Evolutionary conservation across 2,888 invertebrate species (phyloP), one percentile per base, ranked within the genome.

Genomic region (Heliconius cydno): DNA sequence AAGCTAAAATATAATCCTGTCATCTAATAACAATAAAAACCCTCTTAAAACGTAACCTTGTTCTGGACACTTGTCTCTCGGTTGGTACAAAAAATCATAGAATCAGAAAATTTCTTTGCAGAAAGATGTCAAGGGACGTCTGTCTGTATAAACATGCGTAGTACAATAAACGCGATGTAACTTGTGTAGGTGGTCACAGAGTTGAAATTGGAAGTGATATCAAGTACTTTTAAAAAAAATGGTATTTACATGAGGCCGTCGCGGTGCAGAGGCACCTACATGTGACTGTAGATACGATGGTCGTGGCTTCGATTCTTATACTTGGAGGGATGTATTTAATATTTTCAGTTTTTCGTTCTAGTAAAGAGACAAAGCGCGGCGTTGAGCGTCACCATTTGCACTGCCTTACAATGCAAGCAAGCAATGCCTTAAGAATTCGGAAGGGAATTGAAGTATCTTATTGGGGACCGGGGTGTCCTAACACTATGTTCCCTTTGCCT

Each of bases 121-220:
- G 71, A 74, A 77, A 68, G 74, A 70, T 71, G 79, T 79, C 79
- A 76, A 79, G 70, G 65, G 65, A 76, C 71, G 76, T 76, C 70
- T 76, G 76, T 76, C 70, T 76, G 71, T 38, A 71, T 76, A 76
- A 68, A 73, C 73, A 78, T 73, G 71, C 66, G 73, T 66, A 73
- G 74, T 75, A 78, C 78, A 73, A 67, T 78, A 78, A 78, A 72
- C 72, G 73, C 66, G 66, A 78, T 73, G 66, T 67, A 73, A 73
- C 66, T 67, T 28, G 66, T 78, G n/a, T 78, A 13, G 4, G 34
- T 2, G 3, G 2, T 12, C 78, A 30, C 28, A 78, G 78, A 78
- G 2, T 67, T 30, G 15, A 9, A 10, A 73, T 15, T 15, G 34
- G 73, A 78, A 78, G 10, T 78, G 72, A 22, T 7, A 72, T 66